Percentiles rank a stretch among this genome's conserved stretches.
Evolutionary conservation across 1,140 invertebrate genomes (phyloP).

Genomic region (Drosophila obscura): DNA sequence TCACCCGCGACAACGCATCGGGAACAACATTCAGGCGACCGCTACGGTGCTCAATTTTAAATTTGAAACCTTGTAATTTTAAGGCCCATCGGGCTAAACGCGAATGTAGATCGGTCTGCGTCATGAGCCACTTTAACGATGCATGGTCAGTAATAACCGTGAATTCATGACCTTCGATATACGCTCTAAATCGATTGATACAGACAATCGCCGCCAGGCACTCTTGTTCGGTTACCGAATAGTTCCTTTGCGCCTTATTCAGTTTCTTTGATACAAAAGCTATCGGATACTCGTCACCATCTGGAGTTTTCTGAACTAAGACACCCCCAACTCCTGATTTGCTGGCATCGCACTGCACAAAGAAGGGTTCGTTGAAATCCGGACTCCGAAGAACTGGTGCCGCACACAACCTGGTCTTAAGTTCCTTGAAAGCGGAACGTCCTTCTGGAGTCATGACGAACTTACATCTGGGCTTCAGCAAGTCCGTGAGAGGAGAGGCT

Average conservation of each 20-base stretch:
- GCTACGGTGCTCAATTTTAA: conserved; percentile 1
- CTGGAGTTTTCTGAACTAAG: background rate
- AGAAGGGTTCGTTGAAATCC: background rate
- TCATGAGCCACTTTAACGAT: background rate
- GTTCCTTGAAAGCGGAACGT: background rate
- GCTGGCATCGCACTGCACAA: background rate
- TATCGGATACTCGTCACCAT: conserved; percentile 2
- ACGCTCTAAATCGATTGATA: background rate
- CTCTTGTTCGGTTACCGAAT: background rate
- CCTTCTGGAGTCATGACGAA: background rate
- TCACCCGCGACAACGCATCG: background rate
- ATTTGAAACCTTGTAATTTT: conserved; percentile 4
- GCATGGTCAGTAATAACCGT: conserved; percentile 1
- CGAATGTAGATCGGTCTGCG: background rate
- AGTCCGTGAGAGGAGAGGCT: background rate
- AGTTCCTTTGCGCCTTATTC: background rate
- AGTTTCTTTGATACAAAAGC: background rate
- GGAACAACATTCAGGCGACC: conserved; percentile 1
- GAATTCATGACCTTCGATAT: background rate
- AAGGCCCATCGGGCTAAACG: background rate
- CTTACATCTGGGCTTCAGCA: background rate
- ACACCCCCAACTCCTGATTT: background rate
- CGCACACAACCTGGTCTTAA: background rate
- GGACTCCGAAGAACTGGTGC: too few species aligned
- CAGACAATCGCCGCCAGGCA: background rate